Evolutionary conservation across 2,888 invertebrate genomes (phyloP).

Genomic region (Sturmia bella): DNA sequence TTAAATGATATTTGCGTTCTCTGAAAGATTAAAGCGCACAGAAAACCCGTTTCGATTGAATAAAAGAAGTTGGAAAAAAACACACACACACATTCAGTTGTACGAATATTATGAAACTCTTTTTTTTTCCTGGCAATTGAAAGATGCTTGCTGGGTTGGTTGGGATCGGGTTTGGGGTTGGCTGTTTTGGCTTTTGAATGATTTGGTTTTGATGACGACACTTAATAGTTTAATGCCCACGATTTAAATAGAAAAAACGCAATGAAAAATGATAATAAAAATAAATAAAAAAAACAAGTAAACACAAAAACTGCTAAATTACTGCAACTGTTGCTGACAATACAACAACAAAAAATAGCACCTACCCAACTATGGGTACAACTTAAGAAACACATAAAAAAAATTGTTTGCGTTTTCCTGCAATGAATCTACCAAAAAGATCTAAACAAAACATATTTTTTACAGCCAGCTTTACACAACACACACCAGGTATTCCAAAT

Average conservation of each 20-base stretch:
- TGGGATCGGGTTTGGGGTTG: slow-evolving; percentile 25
- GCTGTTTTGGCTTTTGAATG: slow-evolving; percentile 9
- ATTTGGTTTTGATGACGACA: slow-evolving; percentile 62
- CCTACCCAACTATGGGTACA: neutral
- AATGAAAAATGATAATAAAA: slow-evolving; percentile 20
- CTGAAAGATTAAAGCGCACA: slow-evolving; percentile 10
- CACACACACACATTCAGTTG: slow-evolving; percentile 18
- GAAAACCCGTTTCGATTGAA: slow-evolving; percentile 52
- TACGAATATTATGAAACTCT: slow-evolving; percentile 59
- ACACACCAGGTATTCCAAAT: too few species aligned
- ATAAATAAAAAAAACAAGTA: slow-evolving; percentile 17
- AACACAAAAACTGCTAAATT: slow-evolving; percentile 9
- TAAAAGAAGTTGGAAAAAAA: slow-evolving; percentile 41
- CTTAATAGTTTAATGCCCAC: slow-evolving; percentile 49
- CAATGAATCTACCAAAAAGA: slow-evolving; percentile 49
- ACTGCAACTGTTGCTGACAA: slow-evolving; percentile 58
- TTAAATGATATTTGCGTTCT: slow-evolving; percentile 37
- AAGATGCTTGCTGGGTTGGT: too few species aligned
- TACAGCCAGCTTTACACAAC: too few species aligned
- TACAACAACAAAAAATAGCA: neutral
- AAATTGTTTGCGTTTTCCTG: slow-evolving; percentile 19
- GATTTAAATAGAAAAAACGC: slow-evolving; percentile 14
- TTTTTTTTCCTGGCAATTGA: slow-evolving; percentile 30
- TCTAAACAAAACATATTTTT: neutral
- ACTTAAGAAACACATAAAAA: slow-evolving; percentile 31